Evolutionary conservation across 2,113 vertebrate genomes (phyloP).

Genomic region (Electrona antarctica): DNA sequence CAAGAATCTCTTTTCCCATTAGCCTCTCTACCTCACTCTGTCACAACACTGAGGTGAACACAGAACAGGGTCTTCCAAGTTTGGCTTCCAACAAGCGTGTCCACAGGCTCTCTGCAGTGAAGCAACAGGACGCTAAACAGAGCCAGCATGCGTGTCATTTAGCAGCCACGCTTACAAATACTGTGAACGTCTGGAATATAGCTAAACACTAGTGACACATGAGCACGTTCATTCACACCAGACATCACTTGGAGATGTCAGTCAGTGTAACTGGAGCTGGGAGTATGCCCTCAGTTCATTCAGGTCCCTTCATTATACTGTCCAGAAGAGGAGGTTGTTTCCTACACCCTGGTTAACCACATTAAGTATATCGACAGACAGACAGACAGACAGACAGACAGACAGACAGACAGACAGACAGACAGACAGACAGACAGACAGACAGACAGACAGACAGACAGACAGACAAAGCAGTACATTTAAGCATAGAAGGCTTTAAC

Average conservation of each 20-base stretch:
- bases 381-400: too few species aligned
- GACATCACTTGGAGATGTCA: slow-evolving; percentile 8
- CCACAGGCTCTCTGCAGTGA: neutral
- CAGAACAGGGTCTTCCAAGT: neutral
- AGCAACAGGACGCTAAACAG: neutral
- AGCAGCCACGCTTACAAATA: neutral
- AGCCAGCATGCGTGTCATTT: neutral
- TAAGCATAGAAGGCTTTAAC: too few species aligned
- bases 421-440: too few species aligned
- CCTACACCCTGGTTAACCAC: too few species aligned
- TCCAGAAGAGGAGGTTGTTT: neutral
- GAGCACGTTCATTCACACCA: neutral
- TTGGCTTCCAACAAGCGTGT: too few species aligned
- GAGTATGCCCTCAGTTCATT: neutral
- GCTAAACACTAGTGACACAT: slow-evolving; percentile 12
- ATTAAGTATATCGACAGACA: too few species aligned
- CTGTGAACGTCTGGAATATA: neutral
- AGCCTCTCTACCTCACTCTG: neutral
- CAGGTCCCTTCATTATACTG: neutral
- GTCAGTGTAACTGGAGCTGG: neutral
- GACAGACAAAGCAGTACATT: too few species aligned
- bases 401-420: too few species aligned
- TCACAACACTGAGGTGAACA: neutral
- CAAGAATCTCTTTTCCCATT: neutral
- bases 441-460: too few species aligned